Base-by-base conservation (phyloP, 2,888 invertebrate species). In the Perizoma flavofasciatum region DNA sequence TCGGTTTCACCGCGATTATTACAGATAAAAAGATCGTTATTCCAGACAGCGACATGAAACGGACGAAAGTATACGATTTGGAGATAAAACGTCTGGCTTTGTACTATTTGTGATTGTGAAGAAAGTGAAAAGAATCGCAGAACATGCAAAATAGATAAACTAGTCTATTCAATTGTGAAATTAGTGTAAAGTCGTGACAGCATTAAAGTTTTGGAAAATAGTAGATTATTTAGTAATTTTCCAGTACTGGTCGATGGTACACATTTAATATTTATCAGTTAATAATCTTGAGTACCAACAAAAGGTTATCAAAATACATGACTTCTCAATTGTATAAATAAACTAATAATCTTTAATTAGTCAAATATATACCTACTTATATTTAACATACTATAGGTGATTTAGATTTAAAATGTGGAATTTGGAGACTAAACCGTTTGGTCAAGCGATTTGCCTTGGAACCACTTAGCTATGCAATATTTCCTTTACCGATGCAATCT, bases 371-470 rank as follows among this genome's bases (percentile, higher is more conserved):
- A n/a, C n/a, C n/a, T n/a, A n/a, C n/a, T n/a, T n/a, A 22, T 22
- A 3, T 22, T 22, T 22, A 22, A 22, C 58, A 54, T 55, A 52
- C 44, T 45, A 49, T 50, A 8, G 58, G 50, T 65, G 48, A 59
- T 66, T 63, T 58, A 46, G 47, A 55, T 52, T 63, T 59, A 60
- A 70, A 74, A 69, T 73, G 70, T 65, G 67, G n/a, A 72, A 76
- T 79, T 79, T 76, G 70, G 73, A 78, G 76, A 80, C 73, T 68
- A 70, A 74, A 78, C 73, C 72, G 75, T 74, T 72, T 73, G 78
- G 75, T 79, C 69, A 70, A 73, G 74, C 70, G 78, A 80, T 69
- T 79, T 64, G 68, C 88, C 88, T 88, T 88, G 88, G 81, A n/a
- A 78, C 86, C 79, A 88, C 75, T 87, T n/a, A n/a, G 22, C 22